Base-by-base conservation (phyloP, 2,888 invertebrate species). In the Macrosiphum euphorbiae region DNA sequence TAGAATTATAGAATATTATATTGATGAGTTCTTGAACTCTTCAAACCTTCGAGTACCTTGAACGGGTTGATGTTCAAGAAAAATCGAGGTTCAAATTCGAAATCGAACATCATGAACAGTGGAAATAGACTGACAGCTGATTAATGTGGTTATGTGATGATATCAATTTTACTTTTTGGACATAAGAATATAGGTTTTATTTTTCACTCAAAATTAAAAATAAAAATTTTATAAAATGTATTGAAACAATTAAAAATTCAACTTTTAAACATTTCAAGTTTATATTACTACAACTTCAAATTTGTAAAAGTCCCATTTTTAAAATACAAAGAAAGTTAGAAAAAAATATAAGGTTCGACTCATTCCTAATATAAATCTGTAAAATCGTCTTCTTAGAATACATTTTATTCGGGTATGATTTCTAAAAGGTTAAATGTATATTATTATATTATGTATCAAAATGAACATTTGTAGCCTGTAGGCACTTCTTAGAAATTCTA, bases 401-500 rank as follows among this genome's bases (percentile, higher is more conserved):
- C 35, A 35, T 78, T 90, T 67, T 90, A 67, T 67, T 24, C 61
- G 10, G n/a, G 20, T 35, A 67, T 67, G 90, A 47, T 47, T 41
- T 61, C 90, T 90, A 11, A 90, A 90, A 47, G 61, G 47, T 90
- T 61, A 90, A 90, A 90, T 11, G 47, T 55, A 61, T 89, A 89
- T 78, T 78, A 78, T 78, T 78, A 78, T 55, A 78, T 7, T 78
- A 78, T 20, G 8, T 47, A 47, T 90, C 90, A 67, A 90, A 90
- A 90, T 47, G 61, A 90, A 67, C n/a, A 47, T 90, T 47, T 47
- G 35, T 78, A 78, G 78, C 35, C 35, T 47, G 61, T 4, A 20
- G 90, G n/a, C n/a, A 90, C 61, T 90, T 47, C n/a, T 0, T 1
- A 89, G 61, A 90, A 90, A 90, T 47, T 44, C 20, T 47, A n/a